Base-by-base conservation (phyloP, 2,888 invertebrate genomes). In the Platycheirus rosarum region DNA sequence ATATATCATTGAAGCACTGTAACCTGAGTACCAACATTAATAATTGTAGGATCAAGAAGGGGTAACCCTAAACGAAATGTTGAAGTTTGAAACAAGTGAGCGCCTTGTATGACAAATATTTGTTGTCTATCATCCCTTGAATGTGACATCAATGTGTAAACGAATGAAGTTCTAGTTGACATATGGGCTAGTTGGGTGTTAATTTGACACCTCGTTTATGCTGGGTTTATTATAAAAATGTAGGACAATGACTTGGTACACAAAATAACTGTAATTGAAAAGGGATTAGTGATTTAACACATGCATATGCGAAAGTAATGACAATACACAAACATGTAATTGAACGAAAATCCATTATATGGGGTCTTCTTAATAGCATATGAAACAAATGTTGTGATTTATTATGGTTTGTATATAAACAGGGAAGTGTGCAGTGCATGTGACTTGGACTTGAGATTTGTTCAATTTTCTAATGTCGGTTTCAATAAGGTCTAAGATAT, bases 191-290 rank as follows among this genome's bases (percentile, higher is more conserved):
- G 42, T 65, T 68, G 70, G 66, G 53, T 75, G 78, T 84, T 69
- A 85, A 85, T 84, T 84, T 84, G 75, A 85, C 84, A 85, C 84
- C 76, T 76, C 69, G 69, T n/a, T 37, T 53, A 53, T 51, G 57
- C 46, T 70, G 37, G n/a, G 48, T 63, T 16, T 44, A 51, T 35
- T 57, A 63, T 49, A 16, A 46, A 44, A 62, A 68, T 69, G 13
- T 65, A 80, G 76, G 76, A 76, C 80, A 76, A 76, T 62, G 44
- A 35, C 0, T 55, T 14, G 32, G 71, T 68, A 62, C 71, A 66
- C 62, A 51, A 80, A 80, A 84, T 66, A 62, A 62, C 68, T 60
- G 76, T 74, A 84, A 84, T 84, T 84, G 73, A 82, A 84, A 77
- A 69, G 80, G 80, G 73, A 80, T 80, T 80, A 77, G 75, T 74